Percentiles rank a stretch among this genome's conserved stretches.
phyloP scores from a whole-genome alignment of 2,797 vertebrate genomes.

The Pseudocheirus occidentalis region DNA sequence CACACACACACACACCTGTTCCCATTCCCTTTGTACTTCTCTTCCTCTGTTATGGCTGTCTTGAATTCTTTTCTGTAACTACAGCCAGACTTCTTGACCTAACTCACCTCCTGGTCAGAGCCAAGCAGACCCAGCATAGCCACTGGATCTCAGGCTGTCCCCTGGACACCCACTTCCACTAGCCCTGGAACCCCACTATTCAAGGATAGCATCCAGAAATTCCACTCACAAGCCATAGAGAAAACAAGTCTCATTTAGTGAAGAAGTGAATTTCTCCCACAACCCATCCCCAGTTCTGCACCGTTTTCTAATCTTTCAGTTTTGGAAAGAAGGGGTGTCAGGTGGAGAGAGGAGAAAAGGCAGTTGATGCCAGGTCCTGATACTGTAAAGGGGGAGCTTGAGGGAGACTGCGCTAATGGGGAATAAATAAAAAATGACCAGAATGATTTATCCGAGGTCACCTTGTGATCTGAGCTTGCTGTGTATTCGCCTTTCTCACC shows the following conservation, averaged over 20 bases:
- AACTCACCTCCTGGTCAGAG: neutral
- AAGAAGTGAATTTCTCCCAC: constrained; percentile 2
- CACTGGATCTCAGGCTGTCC: constrained; percentile 44
- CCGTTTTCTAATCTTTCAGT: no score
- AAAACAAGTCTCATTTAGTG: neutral
- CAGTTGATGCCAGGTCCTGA: neutral
- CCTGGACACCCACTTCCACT: constrained; percentile 15
- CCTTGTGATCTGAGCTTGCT: constrained; percentile 18
- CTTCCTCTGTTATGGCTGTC: neutral
- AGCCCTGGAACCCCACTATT: constrained; percentile 19
- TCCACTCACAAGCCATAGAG: constrained; percentile 31
- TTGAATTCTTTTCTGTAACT: neutral
- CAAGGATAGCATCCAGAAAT: constrained; percentile 25
- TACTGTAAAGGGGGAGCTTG: neutral
- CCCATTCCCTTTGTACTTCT: no score
- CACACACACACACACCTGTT: neutral
- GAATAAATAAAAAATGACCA: constrained; percentile 34
- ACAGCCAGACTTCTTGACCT: constrained; percentile 1
- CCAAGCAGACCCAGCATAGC: neutral
- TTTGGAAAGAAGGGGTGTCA: neutral
- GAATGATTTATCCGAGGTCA: constrained; percentile 29
- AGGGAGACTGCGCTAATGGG: constrained; percentile 29
- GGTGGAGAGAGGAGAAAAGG: neutral
- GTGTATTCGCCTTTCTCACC: constrained; percentile 14
- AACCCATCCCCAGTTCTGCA: neutral